Percentiles rank a stretch among this genome's conserved stretches.
These are phyloP conservation scores for Aricia agestis DNA, from an alignment of 1,140 invertebrate genomes.

Conservation along the genomic window DNA sequence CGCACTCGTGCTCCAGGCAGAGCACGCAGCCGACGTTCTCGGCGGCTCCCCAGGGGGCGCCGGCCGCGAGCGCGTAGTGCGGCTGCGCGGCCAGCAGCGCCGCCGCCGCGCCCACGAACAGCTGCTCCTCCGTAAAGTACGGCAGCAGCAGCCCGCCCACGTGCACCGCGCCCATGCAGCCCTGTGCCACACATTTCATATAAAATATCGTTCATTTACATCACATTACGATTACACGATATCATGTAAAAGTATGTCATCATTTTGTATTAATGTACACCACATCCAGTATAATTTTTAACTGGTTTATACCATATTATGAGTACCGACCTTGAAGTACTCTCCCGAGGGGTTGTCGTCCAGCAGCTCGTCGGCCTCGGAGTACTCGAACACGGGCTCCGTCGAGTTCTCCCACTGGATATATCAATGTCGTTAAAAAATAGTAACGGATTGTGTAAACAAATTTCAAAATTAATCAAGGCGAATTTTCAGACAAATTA, in stretches of 20 bases:
- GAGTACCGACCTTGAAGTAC: conserved; percentile 69
- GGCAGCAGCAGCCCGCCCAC: conserved; percentile 90
- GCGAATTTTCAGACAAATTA: no score
- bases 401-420: conserved; percentile 52
- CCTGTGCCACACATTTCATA: conserved; percentile 77
- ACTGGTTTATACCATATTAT: no score
- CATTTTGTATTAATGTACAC: no score
- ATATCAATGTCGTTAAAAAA: background rate
- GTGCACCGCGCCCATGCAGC: conserved; percentile 93
- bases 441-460: no score
- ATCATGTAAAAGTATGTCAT: no score
- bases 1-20: conserved; percentile 91
- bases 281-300: no score
- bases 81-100: conserved; percentile 60
- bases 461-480: no score
- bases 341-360: conserved; percentile 63
- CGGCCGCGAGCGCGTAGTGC: conserved; percentile 75
- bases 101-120: conserved; percentile 79
- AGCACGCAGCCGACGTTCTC: conserved; percentile 82
- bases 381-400: conserved; percentile 55
- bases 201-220: no score
- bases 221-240: no score
- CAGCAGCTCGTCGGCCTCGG: conserved; percentile 56
- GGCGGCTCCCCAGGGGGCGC: conserved; percentile 47
- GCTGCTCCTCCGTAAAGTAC: conserved; percentile 87